A percentile compares a stretch with the other conserved stretches of the same genome.
These are phyloP conservation scores for Oncorhynchus nerka DNA, from an alignment of 2,113 vertebrate species.

Conservation along the genomic window DNA sequence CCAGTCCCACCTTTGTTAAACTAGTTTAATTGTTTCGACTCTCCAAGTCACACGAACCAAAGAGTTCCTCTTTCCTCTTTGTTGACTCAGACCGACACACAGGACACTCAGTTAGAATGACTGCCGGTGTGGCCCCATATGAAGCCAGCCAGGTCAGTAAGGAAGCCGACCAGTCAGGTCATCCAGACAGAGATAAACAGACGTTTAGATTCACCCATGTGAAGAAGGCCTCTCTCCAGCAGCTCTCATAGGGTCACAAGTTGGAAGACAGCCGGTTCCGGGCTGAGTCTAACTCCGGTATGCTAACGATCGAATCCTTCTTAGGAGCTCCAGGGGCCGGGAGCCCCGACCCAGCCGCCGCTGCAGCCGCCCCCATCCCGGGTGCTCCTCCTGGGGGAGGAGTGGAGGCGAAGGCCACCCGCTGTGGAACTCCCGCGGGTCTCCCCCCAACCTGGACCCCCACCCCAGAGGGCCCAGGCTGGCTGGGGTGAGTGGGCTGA, in stretches of 20 bases:
- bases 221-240: constrained; percentile 63
- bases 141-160: constrained; percentile 51
- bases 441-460: constrained; percentile 49
- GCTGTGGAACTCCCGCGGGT: constrained; percentile 60
- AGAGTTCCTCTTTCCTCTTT: constrained; percentile 60
- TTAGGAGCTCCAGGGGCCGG: constrained; percentile 78
- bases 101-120: constrained; percentile 57
- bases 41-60: too few species aligned
- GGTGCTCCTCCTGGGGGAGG: constrained; percentile 59
- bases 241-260: constrained; percentile 86
- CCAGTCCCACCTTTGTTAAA: constrained; percentile 68
- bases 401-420: constrained; percentile 72
- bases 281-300: constrained; percentile 86
- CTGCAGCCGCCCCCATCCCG: constrained; percentile 57
- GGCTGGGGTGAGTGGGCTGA: constrained; percentile 34
- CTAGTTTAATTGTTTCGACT: constrained; percentile 60
- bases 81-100: constrained; percentile 45
- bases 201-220: constrained; percentile 20
- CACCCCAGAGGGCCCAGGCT: constrained; percentile 65
- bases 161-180: constrained; percentile 42
- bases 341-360: constrained; percentile 63
- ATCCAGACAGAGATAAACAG: constrained; percentile 34
- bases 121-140: constrained; percentile 49
- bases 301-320: constrained; percentile 84
- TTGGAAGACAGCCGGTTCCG: constrained; percentile 94